These are phyloP conservation scores for Limnephilus marmoratus DNA, from an alignment of 2,888 invertebrate species.

Conservation along the genomic window DNA sequence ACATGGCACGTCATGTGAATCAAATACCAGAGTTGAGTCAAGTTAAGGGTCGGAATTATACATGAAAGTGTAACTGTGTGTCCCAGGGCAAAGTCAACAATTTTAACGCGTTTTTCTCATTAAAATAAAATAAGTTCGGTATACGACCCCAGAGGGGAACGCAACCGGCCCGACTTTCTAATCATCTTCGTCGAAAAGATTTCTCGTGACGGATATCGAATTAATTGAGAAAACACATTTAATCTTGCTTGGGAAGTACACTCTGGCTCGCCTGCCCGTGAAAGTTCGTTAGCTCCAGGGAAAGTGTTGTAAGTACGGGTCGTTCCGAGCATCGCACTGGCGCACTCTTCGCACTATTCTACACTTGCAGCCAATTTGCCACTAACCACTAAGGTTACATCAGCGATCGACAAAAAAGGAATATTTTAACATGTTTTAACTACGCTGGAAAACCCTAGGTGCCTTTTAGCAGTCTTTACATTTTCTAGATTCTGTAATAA, in stretches of 20 bases:
- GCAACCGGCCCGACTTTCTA: conserved; percentile 40
- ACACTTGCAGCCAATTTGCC: neutral
- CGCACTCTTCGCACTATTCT: neutral
- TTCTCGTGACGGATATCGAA: conserved; percentile 42
- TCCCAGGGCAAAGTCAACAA: neutral
- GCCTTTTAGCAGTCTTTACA: no score
- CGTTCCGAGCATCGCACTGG: conserved; percentile 44
- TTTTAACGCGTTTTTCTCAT: neutral
- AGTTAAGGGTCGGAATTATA: neutral
- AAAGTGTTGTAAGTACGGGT: conserved; percentile 37
- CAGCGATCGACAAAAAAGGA: no score
- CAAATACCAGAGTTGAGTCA: no score
- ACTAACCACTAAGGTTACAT: neutral
- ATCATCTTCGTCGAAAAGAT: conserved; percentile 19
- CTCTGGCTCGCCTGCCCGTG: conserved; percentile 28
- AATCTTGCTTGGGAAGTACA: conserved; percentile 6
- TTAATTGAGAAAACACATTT: conserved; percentile 51
- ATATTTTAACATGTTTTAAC: no score
- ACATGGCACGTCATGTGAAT: neutral
- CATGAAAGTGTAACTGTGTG: neutral
- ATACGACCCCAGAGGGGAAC: conserved; percentile 14
- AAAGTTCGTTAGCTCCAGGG: conserved; percentile 56
- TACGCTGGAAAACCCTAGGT: no score
- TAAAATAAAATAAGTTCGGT: neutral
- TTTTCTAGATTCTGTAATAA: no score